phyloP scores from a whole-genome alignment of 2,888 invertebrate species.

The Microctonus brassicae region DNA sequence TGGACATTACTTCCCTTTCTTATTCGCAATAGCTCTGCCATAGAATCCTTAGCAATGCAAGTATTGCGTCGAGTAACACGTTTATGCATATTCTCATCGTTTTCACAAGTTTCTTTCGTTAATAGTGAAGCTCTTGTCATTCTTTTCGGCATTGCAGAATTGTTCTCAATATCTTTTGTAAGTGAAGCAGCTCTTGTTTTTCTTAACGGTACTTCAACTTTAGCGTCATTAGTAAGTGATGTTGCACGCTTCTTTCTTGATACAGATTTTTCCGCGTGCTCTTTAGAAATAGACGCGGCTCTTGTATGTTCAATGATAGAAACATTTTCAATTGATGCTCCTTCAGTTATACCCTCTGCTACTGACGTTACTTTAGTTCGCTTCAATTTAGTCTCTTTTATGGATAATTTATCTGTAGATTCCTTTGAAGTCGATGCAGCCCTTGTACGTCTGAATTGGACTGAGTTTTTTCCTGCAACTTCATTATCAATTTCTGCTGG shows the following conservation, averaged over 20 bases:
- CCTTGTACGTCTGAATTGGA: neutral
- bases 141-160: conserved; percentile 27
- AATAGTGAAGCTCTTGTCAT: conserved; percentile 40
- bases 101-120: conserved; percentile 37
- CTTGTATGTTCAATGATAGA: conserved; percentile 1
- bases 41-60: conserved; percentile 56
- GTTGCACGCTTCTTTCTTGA: neutral
- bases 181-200: conserved; percentile 30
- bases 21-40: conserved; percentile 32
- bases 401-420: neutral
- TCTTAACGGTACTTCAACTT: neutral
- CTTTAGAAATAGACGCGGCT: conserved; percentile 33
- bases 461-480: neutral
- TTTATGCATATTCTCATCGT: neutral
- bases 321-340: neutral
- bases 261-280: neutral
- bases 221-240: conserved; percentile 2
- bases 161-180: conserved; percentile 18
- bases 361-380: neutral
- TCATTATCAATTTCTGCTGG: neutral
- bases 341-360: neutral
- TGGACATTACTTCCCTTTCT: conserved; percentile 46
- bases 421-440: conserved; percentile 14
- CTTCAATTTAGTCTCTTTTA: neutral
- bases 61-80: conserved; percentile 46